Base-by-base conservation (phyloP, 2,888 invertebrate species). In the Torymus texanus region DNA sequence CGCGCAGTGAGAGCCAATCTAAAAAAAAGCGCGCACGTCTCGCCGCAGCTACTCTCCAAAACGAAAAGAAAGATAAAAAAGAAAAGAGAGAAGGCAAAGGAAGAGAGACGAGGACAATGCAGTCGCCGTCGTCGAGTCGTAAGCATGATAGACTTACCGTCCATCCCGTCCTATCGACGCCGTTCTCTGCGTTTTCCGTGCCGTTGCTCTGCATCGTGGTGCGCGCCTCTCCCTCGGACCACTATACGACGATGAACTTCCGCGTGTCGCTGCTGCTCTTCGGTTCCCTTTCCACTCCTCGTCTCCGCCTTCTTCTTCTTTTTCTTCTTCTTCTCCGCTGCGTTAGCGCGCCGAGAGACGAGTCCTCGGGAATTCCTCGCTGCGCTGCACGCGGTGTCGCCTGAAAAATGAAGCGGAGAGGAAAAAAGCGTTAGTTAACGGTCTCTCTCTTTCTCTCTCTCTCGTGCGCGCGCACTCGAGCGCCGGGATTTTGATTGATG, bases 171-270 rank as follows among this genome's bases (percentile, higher is more conserved):
- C 84, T 88, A 78, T 90, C 90, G 82, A 88, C 85, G 74, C 88
- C 87, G 83, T 88, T 89, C 85, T 90, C 90, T 53, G 87, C 70
- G 85, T 85, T 85, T 83, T 90, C 90, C 83, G 88, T 79, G 73
- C 90, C 90, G 89, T 90, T 90, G 85, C 86, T 89, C 86, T 90
- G 90, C 90, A 90, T 90, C 84, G 83, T 87, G 77, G 56, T 63
- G 24, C 24, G 67, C 62, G 68, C 59, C 65, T 62, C 75, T 78
- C 67, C 12, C 56, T 80, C 65, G 75, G 41, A 41, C 41, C 1
- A 75, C 75, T 78, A 56, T 78, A 56, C 53, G 41, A 62, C 71
- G 59, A 66, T 74, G 58, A 58, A 79, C 79, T 80, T 77, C 74
- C 79, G 73, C 81, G 82, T 41, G 41, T 78, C 78, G 65, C 58